Evolutionary conservation across 2,888 invertebrate species (phyloP).

Genomic region (Epistrophella euchroma): DNA sequence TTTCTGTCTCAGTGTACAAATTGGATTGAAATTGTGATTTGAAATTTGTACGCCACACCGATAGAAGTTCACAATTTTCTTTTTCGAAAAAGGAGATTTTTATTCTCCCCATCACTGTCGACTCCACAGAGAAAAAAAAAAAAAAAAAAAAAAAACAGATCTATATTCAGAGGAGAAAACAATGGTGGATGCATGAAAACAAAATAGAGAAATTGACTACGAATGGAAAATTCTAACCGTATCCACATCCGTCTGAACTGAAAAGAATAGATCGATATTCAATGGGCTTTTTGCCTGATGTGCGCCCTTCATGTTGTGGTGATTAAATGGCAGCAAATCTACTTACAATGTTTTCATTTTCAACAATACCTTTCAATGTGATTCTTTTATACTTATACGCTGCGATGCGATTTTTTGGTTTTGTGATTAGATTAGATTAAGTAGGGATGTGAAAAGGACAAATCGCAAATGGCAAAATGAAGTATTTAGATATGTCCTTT

Average conservation of each 20-base stretch:
- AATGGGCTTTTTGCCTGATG: constrained; percentile 8
- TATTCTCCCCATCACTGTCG: not conserved
- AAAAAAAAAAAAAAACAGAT: not conserved
- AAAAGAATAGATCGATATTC: constrained; percentile 62
- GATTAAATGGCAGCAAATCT: constrained; percentile 73
- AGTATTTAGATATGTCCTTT: no score
- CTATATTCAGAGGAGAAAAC: constrained; percentile 13
- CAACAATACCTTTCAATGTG: constrained; percentile 29
- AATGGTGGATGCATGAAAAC: constrained; percentile 33
- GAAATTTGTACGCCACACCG: constrained; percentile 36
- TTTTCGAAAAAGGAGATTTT: constrained; percentile 54
- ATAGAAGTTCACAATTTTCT: constrained; percentile 38
- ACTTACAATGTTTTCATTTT: constrained; percentile 70
- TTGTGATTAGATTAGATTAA: constrained; percentile 41
- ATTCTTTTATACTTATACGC: constrained; percentile 24
- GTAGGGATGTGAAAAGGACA: constrained; percentile 25
- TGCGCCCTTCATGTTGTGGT: constrained; percentile 58
- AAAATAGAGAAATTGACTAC: constrained; percentile 17
- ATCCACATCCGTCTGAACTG: constrained; percentile 71
- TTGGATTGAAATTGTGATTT: constrained; percentile 1
- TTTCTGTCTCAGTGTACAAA: constrained; percentile 1
- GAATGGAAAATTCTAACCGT: constrained; percentile 53
- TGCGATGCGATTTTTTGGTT: constrained; percentile 32
- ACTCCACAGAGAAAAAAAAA: not conserved
- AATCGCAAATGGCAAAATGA: constrained; percentile 25